phyloP scores from a whole-genome alignment of 2,888 invertebrate genomes.

The Scaptomyza polygonia region DNA sequence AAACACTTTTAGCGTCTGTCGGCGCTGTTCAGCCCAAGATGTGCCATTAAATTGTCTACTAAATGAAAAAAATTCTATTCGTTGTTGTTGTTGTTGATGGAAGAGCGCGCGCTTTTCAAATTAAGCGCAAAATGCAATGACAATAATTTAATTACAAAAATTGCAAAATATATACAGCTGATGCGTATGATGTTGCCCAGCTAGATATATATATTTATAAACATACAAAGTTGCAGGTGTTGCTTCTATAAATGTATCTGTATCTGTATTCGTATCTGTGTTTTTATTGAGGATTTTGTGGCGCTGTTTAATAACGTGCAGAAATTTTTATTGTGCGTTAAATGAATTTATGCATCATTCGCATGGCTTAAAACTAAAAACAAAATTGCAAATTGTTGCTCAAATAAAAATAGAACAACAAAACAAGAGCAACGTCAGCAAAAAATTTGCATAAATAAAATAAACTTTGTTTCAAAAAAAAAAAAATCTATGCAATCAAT shows the following conservation, averaged over 20 bases:
- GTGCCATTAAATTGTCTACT: conserved; percentile 75
- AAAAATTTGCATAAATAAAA: conserved; percentile 1
- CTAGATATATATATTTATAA: conserved; percentile 1
- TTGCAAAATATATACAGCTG: conserved; percentile 30
- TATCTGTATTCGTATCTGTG: conserved; percentile 28
- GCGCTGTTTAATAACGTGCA: conserved; percentile 67
- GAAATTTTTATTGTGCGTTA: conserved; percentile 77
- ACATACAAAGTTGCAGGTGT: conserved; percentile 46
- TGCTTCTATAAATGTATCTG: background rate
- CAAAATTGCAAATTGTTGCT: conserved; percentile 27
- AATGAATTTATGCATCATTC: conserved; percentile 76
- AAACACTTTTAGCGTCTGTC: conserved; percentile 37
- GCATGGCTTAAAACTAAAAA: conserved; percentile 34
- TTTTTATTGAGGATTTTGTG: conserved; percentile 27
- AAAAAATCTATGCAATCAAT: too few species aligned
- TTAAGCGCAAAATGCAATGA: conserved; percentile 69
- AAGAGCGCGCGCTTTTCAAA: conserved; percentile 43
- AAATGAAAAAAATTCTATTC: conserved; percentile 41
- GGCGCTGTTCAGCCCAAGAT: conserved; percentile 45
- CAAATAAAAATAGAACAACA: background rate
- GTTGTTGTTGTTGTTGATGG: conserved; percentile 17
- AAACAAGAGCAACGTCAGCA: conserved; percentile 10
- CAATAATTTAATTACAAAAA: conserved; percentile 74
- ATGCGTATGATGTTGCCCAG: conserved; percentile 11
- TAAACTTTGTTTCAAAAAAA: background rate